Conservation (phyloP, 2,113 vertebrate species). For the Bombycilla garrulus region DNA sequence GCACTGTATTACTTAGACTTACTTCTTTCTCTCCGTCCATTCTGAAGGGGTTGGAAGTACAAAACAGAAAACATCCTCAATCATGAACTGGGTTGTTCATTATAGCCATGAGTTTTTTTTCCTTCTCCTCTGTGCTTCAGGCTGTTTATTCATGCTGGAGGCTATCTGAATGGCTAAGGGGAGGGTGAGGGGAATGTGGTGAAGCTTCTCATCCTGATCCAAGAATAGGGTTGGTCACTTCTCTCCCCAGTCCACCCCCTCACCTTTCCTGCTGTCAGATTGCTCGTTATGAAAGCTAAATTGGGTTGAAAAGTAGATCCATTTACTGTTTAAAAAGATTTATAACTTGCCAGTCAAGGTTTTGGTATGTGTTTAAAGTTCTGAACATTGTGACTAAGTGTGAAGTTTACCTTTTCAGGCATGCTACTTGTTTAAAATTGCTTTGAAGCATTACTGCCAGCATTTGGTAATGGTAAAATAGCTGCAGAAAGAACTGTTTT, state of each 20-base stretch:
- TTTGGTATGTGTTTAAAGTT: not conserved
- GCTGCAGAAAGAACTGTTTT: not conserved
- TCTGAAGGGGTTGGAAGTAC: not conserved
- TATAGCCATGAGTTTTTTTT: not conserved
- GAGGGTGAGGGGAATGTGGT: not conserved
- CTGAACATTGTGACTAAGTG: not conserved
- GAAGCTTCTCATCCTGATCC: not conserved
- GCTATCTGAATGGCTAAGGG: not conserved
- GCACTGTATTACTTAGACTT: not conserved
- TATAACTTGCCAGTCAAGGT: not conserved
- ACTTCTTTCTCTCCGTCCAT: not conserved
- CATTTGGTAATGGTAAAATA: not conserved
- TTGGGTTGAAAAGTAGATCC: not conserved
- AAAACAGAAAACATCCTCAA: not conserved
- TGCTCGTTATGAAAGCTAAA: not conserved
- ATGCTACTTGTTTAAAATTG: not conserved
- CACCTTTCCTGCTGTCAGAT: not conserved
- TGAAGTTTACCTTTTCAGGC: not conserved
- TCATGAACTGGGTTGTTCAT: not conserved
- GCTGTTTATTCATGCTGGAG: not conserved
- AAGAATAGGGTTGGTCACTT: not conserved
- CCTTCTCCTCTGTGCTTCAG: not conserved
- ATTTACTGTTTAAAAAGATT: not conserved
- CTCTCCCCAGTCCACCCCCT: not conserved
- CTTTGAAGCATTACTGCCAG: not conserved